Percentiles rank a stretch among this genome's conserved stretches.
Evolutionary conservation across 2,797 vertebrate genomes (phyloP).

Genomic region (Phylloscopus collybita): DNA sequence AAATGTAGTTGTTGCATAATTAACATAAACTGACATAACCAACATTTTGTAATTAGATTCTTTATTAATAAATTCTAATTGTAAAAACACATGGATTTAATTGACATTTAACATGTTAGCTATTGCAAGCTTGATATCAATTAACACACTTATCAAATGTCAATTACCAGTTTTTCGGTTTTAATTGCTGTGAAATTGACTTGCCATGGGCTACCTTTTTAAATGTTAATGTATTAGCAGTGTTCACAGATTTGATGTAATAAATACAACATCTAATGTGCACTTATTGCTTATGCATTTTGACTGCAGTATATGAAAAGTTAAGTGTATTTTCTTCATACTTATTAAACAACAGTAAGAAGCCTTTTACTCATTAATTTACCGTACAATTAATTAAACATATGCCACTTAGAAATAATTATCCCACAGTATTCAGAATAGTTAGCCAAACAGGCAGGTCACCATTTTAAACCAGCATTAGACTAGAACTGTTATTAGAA

Average conservation of each 20-base stretch:
- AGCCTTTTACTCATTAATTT: slow-evolving; percentile 25
- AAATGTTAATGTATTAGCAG: slow-evolving; percentile 72
- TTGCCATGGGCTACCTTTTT: slow-evolving; percentile 69
- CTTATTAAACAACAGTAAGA: slow-evolving; percentile 9
- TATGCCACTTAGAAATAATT: slow-evolving; percentile 21
- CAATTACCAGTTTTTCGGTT: slow-evolving; percentile 72
- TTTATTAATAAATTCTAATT: slow-evolving; percentile 75
- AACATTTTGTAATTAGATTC: slow-evolving; percentile 68
- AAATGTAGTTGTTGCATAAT: slow-evolving; percentile 37
- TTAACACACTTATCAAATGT: slow-evolving; percentile 77
- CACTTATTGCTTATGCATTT: slow-evolving; percentile 40
- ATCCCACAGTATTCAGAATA: background rate
- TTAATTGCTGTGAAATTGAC: slow-evolving; percentile 78
- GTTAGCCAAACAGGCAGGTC: background rate
- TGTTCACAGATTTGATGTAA: slow-evolving; percentile 55
- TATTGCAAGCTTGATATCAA: slow-evolving; percentile 71
- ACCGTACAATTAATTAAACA: slow-evolving; percentile 4
- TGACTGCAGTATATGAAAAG: slow-evolving; percentile 20
- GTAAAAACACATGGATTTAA: slow-evolving; percentile 70
- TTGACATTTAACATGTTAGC: slow-evolving; percentile 76
- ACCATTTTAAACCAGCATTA: background rate
- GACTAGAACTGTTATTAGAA: background rate
- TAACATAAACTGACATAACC: slow-evolving; percentile 49
- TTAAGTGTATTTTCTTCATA: slow-evolving; percentile 33
- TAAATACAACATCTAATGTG: slow-evolving; percentile 55